Evolutionary conservation across 2,888 invertebrate species (phyloP), one percentile per base, ranked within the genome.

Genomic region (Watsonalla cultraria): DNA sequence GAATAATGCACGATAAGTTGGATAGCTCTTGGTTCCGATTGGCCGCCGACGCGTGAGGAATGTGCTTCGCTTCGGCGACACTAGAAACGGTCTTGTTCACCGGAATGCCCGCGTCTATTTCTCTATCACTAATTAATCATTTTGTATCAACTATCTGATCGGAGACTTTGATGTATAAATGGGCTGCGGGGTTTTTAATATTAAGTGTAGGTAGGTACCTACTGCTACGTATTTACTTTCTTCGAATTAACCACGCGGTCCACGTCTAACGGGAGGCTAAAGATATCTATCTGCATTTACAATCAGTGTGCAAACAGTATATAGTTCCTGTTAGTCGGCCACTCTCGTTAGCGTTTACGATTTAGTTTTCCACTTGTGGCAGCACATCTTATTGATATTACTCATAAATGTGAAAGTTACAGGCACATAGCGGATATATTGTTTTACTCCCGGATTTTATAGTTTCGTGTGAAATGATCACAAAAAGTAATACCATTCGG

Each of bases 11-110:
- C 51, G 52, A 58, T 48, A 46, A 14, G 34, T 61, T 71, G 64
- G 69, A 80, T 81, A 84, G 82, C 80, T 80, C 66, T 78, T 73
- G 82, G 87, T 88, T 86, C 86, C 88, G 80, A 85, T 77, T 85
- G 85, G 82, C 66, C 75, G 81, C 76, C 74, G 79, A 76, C 86
- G 86, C 83, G 83, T 79, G 80, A 70, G 83, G 86, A 80, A 88
- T 88, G 84, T 75, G 76, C 76, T 74, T 71, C 84, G 84, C 82
- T 82, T 73, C 72, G 81, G 66, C 80, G 84, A 84, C 83, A 80
- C 74, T 81, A 84, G 86, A 86, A 86, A 84, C 71, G 71, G 73
- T 74, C 72, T 65, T 63, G 56, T 57, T 57, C 66, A 61, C 62
- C 65, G 74, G 80, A 78, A 80, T 76, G 73, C 63, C 68, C 67